A percentile compares a stretch with the other conserved stretches of the same genome.
These are phyloP conservation scores for Cephalopholis sonnerati DNA, from an alignment of 2,113 vertebrate species.

Conservation along the genomic window DNA sequence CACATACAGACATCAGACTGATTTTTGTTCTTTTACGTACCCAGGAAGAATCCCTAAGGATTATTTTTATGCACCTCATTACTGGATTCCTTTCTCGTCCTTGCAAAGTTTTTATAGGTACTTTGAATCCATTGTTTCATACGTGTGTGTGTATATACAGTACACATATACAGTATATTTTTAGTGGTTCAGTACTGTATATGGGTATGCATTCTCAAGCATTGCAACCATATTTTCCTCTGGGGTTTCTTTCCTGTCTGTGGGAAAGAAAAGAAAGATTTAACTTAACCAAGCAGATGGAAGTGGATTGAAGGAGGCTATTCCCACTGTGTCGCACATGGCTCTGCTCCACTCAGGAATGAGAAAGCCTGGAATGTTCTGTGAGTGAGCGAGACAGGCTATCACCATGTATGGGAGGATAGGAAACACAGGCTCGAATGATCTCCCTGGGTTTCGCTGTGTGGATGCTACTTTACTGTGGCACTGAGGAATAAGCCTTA, in stretches of 20 bases:
- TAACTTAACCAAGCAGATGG: constrained; percentile 52
- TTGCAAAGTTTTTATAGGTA: constrained; percentile 71
- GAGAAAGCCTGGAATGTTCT: constrained; percentile 33
- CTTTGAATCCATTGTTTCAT: constrained; percentile 77
- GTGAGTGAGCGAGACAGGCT: constrained; percentile 29
- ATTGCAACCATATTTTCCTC: constrained; percentile 60
- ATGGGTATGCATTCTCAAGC: constrained; percentile 67
- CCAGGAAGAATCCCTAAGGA: constrained; percentile 51
- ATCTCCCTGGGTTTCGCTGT: constrained; percentile 25
- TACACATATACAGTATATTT: constrained; percentile 74
- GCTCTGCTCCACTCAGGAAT: constrained; percentile 57
- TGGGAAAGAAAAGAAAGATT: constrained; percentile 36
- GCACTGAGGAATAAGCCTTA: constrained; percentile 66
- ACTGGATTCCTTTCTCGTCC: constrained; percentile 69
- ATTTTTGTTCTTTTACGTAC: constrained; percentile 44
- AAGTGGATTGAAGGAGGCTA: constrained; percentile 55
- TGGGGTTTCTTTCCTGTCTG: constrained; percentile 38
- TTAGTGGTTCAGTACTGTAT: constrained; percentile 67
- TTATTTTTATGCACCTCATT: constrained; percentile 72
- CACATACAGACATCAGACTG: constrained; percentile 51
- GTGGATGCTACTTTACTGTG: constrained; percentile 46
- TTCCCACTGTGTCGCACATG: constrained; percentile 56
- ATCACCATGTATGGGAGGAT: constrained; percentile 29
- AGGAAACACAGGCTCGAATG: background rate
- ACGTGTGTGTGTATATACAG: constrained; percentile 75